A percentile compares a stretch with the other conserved stretches of the same genome.
phyloP scores from a whole-genome alignment of 2,797 vertebrate species.

The Aselliscus stoliczkanus region DNA sequence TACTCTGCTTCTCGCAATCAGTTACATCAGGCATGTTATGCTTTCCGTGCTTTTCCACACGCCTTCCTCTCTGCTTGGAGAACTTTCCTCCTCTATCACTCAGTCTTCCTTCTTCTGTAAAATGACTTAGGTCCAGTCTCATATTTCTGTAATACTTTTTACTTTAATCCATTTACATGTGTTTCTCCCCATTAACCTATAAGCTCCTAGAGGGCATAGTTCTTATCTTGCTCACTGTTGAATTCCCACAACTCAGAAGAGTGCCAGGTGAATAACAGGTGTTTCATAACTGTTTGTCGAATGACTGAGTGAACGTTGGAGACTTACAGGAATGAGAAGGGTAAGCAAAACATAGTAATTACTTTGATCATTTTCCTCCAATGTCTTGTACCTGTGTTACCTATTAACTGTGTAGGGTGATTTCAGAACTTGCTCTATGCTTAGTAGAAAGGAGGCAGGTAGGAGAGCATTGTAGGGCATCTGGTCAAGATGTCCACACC shows the following conservation, averaged over 20 bases:
- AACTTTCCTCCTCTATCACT: neutral
- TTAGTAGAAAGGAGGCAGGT: neutral
- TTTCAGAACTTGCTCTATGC: neutral
- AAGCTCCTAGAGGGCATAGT: neutral
- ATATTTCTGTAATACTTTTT: neutral
- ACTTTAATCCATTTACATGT: neutral
- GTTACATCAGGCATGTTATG: rapidly evolving
- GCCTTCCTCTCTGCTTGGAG: neutral
- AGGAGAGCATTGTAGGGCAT: too few species aligned
- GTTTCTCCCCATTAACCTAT: neutral
- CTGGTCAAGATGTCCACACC: neutral
- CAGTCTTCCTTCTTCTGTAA: neutral
- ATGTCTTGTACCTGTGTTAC: neutral
- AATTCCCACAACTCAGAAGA: neutral
- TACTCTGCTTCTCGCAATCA: neutral
- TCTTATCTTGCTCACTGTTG: neutral
- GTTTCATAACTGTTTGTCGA: neutral
- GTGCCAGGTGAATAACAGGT: neutral
- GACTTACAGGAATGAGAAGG: neutral
- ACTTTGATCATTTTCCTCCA: neutral
- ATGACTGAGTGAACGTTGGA: neutral
- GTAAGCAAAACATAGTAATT: neutral
- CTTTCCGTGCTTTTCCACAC: neutral
- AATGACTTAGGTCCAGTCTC: neutral
- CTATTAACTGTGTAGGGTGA: neutral